Evolutionary conservation across 1,140 invertebrate species (phyloP).

Genomic region (Chionoecetes opilio): DNA sequence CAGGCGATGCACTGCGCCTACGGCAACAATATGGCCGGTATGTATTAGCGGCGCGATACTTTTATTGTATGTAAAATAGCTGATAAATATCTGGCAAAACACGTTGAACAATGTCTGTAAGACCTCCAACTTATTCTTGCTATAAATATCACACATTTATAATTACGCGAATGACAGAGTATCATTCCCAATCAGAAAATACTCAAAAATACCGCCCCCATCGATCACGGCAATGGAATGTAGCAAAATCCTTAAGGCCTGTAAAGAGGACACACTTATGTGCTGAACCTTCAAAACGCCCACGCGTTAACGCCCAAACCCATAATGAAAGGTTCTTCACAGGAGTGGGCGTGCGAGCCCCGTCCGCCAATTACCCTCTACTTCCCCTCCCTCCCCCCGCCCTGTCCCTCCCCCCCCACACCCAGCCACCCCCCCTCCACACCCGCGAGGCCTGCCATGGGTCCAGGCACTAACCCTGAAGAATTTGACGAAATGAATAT

Average conservation of each 20-base stretch:
- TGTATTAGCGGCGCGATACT: conserved; percentile 25
- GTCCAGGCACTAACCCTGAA: too few relatives aligned
- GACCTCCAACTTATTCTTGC: not conserved
- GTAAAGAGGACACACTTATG: conserved; percentile 13
- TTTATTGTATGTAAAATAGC: not conserved
- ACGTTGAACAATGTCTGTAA: not conserved
- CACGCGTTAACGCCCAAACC: conserved; percentile 63
- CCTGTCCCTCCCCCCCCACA: conserved; percentile 35
- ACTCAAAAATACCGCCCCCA: not conserved
- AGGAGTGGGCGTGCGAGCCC: conserved; percentile 72
- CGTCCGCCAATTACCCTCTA: conserved; percentile 72
- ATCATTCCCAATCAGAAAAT: not conserved
- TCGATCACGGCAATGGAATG: not conserved
- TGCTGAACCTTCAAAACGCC: conserved; percentile 8
- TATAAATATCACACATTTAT: not conserved
- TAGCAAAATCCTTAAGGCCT: not conserved
- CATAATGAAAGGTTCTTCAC: conserved; percentile 69
- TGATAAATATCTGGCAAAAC: not conserved
- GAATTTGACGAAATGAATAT: too few relatives aligned
- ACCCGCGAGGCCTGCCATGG: not conserved
- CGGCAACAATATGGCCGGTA: conserved; percentile 80
- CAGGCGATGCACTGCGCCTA: conserved; percentile 80
- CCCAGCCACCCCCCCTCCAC: not conserved
- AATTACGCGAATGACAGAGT: not conserved
- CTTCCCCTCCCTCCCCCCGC: conserved; percentile 34